Conservation (phyloP, 1,140 invertebrate genomes). For the Grapholita molesta region DNA sequence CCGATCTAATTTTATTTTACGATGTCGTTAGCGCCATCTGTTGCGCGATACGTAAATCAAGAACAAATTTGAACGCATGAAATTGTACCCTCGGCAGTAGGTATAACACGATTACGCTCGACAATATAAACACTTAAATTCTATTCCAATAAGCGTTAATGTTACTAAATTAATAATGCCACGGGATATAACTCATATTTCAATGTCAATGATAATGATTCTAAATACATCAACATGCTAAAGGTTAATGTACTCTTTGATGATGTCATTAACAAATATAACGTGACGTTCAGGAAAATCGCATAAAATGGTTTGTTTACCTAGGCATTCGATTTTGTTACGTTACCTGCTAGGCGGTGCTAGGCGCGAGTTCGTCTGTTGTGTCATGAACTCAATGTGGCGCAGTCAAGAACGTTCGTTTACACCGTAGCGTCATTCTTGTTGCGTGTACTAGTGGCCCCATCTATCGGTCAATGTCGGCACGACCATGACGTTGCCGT, state of each 20-base stretch:
- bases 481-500: constrained; percentile 40
- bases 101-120: too few relatives aligned
- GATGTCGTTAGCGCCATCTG: constrained; percentile 24
- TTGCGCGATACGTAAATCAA: not conserved
- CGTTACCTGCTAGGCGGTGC: constrained; percentile 8
- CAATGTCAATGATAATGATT: constrained; percentile 15
- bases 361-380: constrained; percentile 50
- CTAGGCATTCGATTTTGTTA: constrained; percentile 13
- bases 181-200: not conserved
- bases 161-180: not conserved
- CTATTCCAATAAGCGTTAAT: not conserved
- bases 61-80: not conserved
- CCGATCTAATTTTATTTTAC: constrained; percentile 20
- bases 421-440: constrained; percentile 59
- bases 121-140: too few relatives aligned
- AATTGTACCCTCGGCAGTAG: not conserved
- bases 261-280: constrained; percentile 16
- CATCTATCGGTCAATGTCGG: constrained; percentile 75
- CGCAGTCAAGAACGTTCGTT: constrained; percentile 76
- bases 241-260: constrained; percentile 13
- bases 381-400: constrained; percentile 58
- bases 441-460: constrained; percentile 52
- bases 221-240: constrained; percentile 2
- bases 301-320: constrained; percentile 13
- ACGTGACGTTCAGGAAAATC: constrained; percentile 14